Evolutionary conservation across 2,113 vertebrate species (phyloP).

Genomic region (Melanerpes aurifrons): DNA sequence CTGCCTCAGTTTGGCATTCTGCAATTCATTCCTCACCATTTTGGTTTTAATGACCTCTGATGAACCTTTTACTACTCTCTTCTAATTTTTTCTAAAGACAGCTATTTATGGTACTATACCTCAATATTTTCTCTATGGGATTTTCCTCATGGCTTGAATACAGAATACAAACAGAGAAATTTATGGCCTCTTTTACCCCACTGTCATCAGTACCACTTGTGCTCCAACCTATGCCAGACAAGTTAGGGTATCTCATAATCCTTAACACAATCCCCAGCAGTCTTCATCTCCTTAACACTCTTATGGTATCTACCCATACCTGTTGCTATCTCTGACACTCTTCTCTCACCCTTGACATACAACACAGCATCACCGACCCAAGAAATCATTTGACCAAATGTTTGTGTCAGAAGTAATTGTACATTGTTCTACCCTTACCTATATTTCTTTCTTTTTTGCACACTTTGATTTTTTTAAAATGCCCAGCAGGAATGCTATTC

Average conservation of each 20-base stretch:
- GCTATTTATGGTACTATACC: background rate
- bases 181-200: background rate
- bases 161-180: background rate
- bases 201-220: slow-evolving; percentile 19
- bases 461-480: background rate
- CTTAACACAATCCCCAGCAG: background rate
- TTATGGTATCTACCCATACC: background rate
- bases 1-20: background rate
- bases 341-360: background rate
- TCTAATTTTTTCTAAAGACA: background rate
- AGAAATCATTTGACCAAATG: background rate
- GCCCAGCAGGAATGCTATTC: background rate
- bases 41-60: background rate
- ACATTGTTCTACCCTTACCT: background rate
- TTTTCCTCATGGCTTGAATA: background rate
- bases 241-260: background rate
- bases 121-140: slow-evolving; percentile 4
- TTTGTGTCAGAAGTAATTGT: background rate
- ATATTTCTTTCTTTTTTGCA: background rate
- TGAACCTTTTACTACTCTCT: background rate
- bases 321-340: background rate
- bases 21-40: background rate
- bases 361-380: background rate
- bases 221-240: background rate
- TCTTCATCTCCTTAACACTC: background rate